Evolutionary conservation across 2,797 vertebrate species (phyloP).

Genomic region (Rachycentron canadum): DNA sequence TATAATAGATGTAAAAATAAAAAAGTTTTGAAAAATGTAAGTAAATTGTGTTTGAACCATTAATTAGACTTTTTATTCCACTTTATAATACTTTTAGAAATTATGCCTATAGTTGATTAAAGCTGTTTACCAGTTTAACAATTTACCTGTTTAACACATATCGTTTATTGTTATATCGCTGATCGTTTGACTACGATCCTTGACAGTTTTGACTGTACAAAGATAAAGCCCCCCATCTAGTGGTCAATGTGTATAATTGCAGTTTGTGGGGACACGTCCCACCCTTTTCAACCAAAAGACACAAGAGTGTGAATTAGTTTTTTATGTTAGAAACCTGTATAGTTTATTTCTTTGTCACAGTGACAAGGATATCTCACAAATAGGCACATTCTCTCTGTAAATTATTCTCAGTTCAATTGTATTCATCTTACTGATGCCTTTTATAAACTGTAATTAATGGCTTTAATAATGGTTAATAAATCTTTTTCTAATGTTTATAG

Average conservation of each 20-base stretch:
- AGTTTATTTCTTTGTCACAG: background rate
- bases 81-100: background rate
- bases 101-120: background rate
- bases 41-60: background rate
- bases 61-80: background rate
- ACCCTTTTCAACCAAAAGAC: background rate
- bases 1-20: too few species aligned
- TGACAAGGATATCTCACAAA: too few species aligned
- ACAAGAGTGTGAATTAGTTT: background rate
- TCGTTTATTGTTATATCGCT: background rate
- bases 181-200: background rate
- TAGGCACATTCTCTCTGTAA: too few species aligned
- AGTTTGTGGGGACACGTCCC: slow-evolving; percentile 3
- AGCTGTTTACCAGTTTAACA: background rate
- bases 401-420: background rate
- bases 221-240: slow-evolving; percentile 57
- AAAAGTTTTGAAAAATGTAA: too few species aligned
- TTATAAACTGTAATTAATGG: background rate
- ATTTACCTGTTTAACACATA: too few species aligned
- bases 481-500: background rate
- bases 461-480: background rate
- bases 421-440: background rate
- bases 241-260: slow-evolving; percentile 42
- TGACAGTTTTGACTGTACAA: background rate
- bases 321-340: background rate